Conservation (phyloP, 1,140 invertebrate species). For the Chlorops oryzae region DNA sequence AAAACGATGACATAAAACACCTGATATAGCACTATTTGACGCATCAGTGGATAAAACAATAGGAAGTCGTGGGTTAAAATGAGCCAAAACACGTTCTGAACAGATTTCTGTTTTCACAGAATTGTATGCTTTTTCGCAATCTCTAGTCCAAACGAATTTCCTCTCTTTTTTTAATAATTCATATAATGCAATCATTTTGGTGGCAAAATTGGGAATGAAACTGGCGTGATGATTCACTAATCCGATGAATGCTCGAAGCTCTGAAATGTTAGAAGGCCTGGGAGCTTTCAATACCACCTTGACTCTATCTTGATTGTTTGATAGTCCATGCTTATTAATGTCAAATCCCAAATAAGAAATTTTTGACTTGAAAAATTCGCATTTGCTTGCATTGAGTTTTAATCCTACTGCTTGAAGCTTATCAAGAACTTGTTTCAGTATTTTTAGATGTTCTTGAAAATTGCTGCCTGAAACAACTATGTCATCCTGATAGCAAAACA, state of each 20-base stretch:
- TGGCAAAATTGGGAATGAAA: constrained; percentile 19
- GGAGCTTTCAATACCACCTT: constrained; percentile 24
- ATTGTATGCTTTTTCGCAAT: too few species aligned
- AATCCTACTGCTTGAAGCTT: constrained; percentile 18
- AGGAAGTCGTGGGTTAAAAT: too few species aligned
- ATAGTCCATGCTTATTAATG: constrained; percentile 28
- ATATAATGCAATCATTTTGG: too few species aligned
- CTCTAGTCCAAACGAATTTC: too few species aligned
- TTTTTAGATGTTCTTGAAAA: constrained; percentile 15
- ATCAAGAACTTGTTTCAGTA: constrained; percentile 19
- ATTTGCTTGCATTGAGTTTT: constrained; percentile 27
- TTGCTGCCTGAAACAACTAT: constrained; percentile 25
- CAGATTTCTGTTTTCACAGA: too few species aligned
- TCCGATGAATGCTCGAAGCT: constrained; percentile 26
- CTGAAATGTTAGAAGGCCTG: constrained; percentile 19
- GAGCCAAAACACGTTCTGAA: too few species aligned
- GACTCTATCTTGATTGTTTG: constrained; percentile 25
- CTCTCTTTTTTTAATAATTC: too few species aligned
- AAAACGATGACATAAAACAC: too few species aligned
- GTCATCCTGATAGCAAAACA: constrained; percentile 29
- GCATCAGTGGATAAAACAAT: too few species aligned
- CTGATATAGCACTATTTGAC: too few species aligned
- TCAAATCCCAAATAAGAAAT: constrained; percentile 39
- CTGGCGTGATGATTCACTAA: constrained; percentile 25
- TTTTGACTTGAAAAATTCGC: constrained; percentile 34